These are phyloP conservation scores for Diploscapter pachys DNA, from an alignment of 1,140 invertebrate genomes.

Conservation along the genomic window DNA sequence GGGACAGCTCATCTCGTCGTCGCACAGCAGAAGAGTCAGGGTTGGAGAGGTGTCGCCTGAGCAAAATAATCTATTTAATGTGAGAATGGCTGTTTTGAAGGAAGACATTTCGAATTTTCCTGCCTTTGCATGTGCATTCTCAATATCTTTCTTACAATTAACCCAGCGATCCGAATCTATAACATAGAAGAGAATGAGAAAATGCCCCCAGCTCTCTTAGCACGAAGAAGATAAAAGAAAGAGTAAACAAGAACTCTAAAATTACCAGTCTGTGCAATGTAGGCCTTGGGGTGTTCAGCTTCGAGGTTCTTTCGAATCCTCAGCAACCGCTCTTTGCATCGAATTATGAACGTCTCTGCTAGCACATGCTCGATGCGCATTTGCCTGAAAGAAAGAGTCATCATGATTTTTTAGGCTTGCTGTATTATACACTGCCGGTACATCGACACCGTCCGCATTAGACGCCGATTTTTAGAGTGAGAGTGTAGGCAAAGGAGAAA, in stretches of 20 bases:
- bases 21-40: conserved; percentile 3
- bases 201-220: too few species aligned
- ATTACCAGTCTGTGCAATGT: background rate
- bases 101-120: too few species aligned
- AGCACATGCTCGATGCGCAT: conserved; percentile 87
- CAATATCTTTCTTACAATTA: too few species aligned
- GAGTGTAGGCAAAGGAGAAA: too few species aligned
- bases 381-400: conserved; percentile 69
- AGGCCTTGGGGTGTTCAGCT: conserved; percentile 61
- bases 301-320: conserved; percentile 77
- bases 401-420: background rate
- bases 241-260: conserved; percentile 1
- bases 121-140: too few species aligned
- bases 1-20: conserved; percentile 26
- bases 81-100: background rate
- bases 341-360: conserved; percentile 93
- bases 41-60: conserved; percentile 20
- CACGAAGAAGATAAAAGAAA: background rate
- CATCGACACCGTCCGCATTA: too few species aligned
- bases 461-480: too few species aligned
- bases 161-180: too few species aligned
- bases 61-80: background rate
- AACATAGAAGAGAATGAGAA: too few species aligned
- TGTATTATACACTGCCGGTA: too few species aligned
- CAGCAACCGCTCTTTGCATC: conserved; percentile 75